A percentile compares a stretch with the other conserved stretches of the same genome.
These are phyloP conservation scores for Amphimedon queenslandica DNA, from an alignment of 37 sponge, comb jelly and placozoan genomes.

Conservation along the genomic window DNA sequence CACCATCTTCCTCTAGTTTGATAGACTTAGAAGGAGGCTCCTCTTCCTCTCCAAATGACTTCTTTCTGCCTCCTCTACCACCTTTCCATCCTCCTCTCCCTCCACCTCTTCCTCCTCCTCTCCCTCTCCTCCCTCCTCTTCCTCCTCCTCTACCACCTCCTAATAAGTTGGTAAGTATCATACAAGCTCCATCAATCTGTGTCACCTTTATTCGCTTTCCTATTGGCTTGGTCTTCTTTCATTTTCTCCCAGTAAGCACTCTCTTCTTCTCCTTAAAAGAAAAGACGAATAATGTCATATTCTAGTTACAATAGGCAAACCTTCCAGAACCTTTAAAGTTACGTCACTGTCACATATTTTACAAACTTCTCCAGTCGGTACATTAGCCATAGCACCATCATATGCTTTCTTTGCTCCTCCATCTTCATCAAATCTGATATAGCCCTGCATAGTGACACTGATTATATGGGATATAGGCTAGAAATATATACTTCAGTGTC, in stretches of 20 bases:
- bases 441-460: constrained; percentile 44
- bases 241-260: constrained; percentile 42
- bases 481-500: constrained; percentile 54
- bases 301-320: constrained; percentile 11
- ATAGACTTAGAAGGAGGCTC: too few relatives aligned
- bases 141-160: too few relatives aligned
- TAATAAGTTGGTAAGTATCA: too few relatives aligned
- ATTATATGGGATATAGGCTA: background rate
- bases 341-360: constrained; percentile 46
- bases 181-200: too few relatives aligned
- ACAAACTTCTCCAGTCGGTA: constrained; percentile 9
- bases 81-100: too few relatives aligned
- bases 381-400: constrained; percentile 33
- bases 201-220: constrained; percentile 13
- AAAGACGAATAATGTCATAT: background rate
- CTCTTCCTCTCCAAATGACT: too few relatives aligned
- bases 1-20: too few relatives aligned
- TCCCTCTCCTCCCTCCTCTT: too few relatives aligned
- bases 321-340: constrained; percentile 50
- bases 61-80: too few relatives aligned
- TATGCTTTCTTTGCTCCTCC: constrained; percentile 46
- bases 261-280: constrained; percentile 43
- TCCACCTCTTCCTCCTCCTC: too few relatives aligned
- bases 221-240: constrained; percentile 4
- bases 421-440: constrained; percentile 64